These are phyloP conservation scores for Piaya cayana DNA, from an alignment of 2,113 vertebrate genomes.

Conservation along the genomic window DNA sequence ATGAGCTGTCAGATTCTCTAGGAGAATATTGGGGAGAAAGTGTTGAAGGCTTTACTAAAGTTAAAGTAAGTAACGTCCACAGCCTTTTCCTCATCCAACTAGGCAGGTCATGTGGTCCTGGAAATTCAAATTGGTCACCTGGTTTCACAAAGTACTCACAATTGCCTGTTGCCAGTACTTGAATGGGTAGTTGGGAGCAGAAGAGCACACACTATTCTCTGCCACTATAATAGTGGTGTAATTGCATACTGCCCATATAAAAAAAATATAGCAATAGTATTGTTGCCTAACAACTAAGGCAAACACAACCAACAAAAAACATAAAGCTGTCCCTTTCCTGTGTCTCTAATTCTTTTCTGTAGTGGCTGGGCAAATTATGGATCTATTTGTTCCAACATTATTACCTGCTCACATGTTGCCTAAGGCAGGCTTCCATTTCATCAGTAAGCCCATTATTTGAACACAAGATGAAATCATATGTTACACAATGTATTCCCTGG, in stretches of 20 bases:
- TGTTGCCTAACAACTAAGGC: not conserved
- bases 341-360: not conserved
- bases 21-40: no score
- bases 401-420: not conserved
- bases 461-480: not conserved
- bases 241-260: not conserved
- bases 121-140: no score
- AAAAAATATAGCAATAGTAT: not conserved
- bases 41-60: no score
- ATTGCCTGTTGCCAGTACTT: not conserved
- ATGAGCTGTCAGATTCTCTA: no score
- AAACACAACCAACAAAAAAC: not conserved
- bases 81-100: no score
- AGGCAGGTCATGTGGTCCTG: no score
- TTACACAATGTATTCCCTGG: not conserved
- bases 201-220: not conserved
- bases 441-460: not conserved
- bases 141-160: not conserved
- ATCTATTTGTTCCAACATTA: not conserved
- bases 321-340: not conserved
- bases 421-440: not conserved
- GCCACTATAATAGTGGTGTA: not conserved
- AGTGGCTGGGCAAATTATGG: not conserved
- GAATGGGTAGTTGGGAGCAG: not conserved
- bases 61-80: no score